These are phyloP conservation scores for Telmatherina bonti DNA, from an alignment of 2,797 vertebrate genomes.

Conservation along the genomic window DNA sequence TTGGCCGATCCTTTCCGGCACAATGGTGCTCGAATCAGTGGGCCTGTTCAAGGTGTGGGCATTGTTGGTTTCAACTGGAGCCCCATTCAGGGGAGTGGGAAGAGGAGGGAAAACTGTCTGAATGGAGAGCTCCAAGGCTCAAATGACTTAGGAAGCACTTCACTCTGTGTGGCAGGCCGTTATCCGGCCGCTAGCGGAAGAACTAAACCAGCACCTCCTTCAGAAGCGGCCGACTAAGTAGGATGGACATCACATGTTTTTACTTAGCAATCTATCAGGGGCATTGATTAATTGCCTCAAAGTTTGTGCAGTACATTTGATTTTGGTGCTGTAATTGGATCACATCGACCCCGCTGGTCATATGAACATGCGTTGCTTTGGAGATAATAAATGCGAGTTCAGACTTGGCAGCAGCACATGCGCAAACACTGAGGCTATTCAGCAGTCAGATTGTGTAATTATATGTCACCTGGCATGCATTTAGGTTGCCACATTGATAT, in stretches of 20 bases:
- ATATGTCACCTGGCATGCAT: slow-evolving; percentile 56
- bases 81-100: slow-evolving; percentile 67
- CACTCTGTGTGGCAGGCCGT: slow-evolving; percentile 68
- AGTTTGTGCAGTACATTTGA: slow-evolving; percentile 69
- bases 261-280: slow-evolving; percentile 40
- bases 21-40: slow-evolving; percentile 70
- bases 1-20: slow-evolving; percentile 57
- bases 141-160: slow-evolving; percentile 79
- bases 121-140: slow-evolving; percentile 69
- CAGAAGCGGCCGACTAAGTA: neutral
- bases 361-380: slow-evolving; percentile 58
- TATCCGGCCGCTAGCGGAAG: slow-evolving; percentile 57
- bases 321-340: slow-evolving; percentile 65
- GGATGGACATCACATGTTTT: slow-evolving; percentile 57
- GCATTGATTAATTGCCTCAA: slow-evolving; percentile 55
- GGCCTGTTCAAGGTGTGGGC: slow-evolving; percentile 77
- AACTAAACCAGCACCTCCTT: slow-evolving; percentile 7
- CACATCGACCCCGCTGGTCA: slow-evolving; percentile 62
- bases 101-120: slow-evolving; percentile 65
- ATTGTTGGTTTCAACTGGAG: slow-evolving; percentile 72
- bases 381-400: slow-evolving; percentile 51
- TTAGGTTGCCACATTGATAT: slow-evolving; percentile 26
- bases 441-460: slow-evolving; percentile 44
- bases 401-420: slow-evolving; percentile 59
- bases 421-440: slow-evolving; percentile 69